These are phyloP conservation scores for Atlantisia rogersi DNA, from an alignment of 2,113 vertebrate species.

Conservation along the genomic window DNA sequence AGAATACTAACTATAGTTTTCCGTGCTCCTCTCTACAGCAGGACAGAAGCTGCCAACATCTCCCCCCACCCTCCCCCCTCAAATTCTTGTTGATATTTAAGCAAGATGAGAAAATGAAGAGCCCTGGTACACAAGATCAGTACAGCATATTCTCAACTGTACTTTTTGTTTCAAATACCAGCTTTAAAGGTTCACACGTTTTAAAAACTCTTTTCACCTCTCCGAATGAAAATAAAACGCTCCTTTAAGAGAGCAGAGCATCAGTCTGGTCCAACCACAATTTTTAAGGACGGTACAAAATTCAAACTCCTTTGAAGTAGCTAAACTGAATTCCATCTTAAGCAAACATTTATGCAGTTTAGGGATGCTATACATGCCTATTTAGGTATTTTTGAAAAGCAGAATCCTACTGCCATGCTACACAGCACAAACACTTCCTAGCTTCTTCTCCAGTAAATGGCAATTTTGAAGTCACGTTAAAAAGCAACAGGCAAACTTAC, in stretches of 20 bases:
- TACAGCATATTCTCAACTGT: background rate
- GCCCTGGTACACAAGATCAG: background rate
- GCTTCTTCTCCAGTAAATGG: background rate
- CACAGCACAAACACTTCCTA: background rate
- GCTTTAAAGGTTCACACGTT: background rate
- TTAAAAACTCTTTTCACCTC: background rate
- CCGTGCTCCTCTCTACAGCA: background rate
- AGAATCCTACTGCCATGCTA: background rate
- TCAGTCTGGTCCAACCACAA: background rate
- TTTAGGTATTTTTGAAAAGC: background rate
- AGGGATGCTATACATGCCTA: slow-evolving; percentile 10
- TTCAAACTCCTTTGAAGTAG: background rate
- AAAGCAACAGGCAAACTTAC: background rate
- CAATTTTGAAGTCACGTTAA: background rate
- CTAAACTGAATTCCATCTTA: slow-evolving; percentile 15
- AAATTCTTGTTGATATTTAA: background rate
- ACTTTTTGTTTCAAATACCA: background rate
- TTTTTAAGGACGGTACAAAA: slow-evolving; percentile 14
- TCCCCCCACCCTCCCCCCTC: background rate
- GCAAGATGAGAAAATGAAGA: background rate
- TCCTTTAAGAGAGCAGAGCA: background rate
- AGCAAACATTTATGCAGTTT: slow-evolving; percentile 45
- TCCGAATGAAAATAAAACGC: background rate
- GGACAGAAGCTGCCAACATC: background rate
- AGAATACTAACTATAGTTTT: background rate